phyloP scores from a whole-genome alignment of 1,140 invertebrate genomes.

The Daktulosphaira vitifoliae region DNA sequence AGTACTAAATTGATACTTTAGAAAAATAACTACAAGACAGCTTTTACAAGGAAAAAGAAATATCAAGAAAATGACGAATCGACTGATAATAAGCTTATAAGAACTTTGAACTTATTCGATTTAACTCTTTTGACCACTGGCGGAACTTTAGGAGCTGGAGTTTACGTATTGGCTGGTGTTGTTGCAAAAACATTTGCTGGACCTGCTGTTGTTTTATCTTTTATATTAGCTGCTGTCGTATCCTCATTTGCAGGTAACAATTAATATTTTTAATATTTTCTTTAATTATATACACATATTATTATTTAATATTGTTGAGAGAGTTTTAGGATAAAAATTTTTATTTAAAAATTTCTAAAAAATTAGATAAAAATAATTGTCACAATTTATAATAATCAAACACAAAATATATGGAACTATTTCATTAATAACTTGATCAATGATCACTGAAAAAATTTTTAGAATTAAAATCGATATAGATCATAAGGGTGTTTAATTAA shows the following conservation, averaged over 20 bases:
- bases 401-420: too few species aligned
- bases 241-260: conserved; percentile 73
- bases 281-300: too few species aligned
- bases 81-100: conserved; percentile 48
- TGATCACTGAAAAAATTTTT: too few species aligned
- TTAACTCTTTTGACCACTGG: conserved; percentile 76
- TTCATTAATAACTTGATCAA: too few species aligned
- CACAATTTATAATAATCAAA: too few species aligned
- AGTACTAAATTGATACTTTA: background rate
- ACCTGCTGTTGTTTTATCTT: conserved; percentile 77
- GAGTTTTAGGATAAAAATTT: too few species aligned
- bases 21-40: conserved; percentile 21
- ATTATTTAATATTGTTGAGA: too few species aligned
- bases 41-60: conserved; percentile 34
- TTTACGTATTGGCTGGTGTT: conserved; percentile 84
- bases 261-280: too few species aligned
- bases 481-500: too few species aligned
- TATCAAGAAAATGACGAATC: background rate
- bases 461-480: too few species aligned
- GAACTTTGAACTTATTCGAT: conserved; percentile 68
- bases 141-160: conserved; percentile 78
- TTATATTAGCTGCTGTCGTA: conserved; percentile 77
- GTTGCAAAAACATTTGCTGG: conserved; percentile 76
- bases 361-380: too few species aligned
- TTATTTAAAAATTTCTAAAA: too few species aligned